A percentile compares a stretch with the other conserved stretches of the same genome.
phyloP scores from a whole-genome alignment of 2,888 invertebrate species.

The Sarcophaga caerulescens region DNA sequence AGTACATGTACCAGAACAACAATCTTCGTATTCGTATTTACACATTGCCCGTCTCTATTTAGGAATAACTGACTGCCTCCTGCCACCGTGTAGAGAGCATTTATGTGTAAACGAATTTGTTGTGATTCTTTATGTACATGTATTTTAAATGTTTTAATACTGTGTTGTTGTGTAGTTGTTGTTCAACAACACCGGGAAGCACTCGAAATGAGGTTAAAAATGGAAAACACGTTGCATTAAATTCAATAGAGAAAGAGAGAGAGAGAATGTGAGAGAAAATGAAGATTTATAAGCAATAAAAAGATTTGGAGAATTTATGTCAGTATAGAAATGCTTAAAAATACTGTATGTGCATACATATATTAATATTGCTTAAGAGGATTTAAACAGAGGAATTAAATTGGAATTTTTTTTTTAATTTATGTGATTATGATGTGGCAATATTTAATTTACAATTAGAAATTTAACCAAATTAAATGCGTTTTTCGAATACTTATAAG shows the following conservation, averaged over 20 bases:
- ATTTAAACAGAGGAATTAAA: neutral
- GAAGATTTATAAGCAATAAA: neutral
- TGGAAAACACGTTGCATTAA: conserved; percentile 12
- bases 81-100: conserved; percentile 4
- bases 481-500: too few species aligned
- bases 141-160: conserved; percentile 6
- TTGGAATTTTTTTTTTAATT: too few species aligned
- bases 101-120: conserved; percentile 26
- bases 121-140: conserved; percentile 16
- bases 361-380: neutral
- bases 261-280: neutral
- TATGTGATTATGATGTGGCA: too few species aligned
- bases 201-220: conserved; percentile 1
- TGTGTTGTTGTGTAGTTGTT: neutral
- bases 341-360: neutral
- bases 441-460: too few species aligned
- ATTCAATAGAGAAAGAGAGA: neutral
- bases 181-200: conserved; percentile 9
- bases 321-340: neutral
- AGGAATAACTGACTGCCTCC: neutral
- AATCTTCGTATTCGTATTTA: neutral
- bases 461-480: too few species aligned
- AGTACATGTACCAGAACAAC: neutral
- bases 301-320: neutral
- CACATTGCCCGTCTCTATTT: neutral